Base-by-base conservation (phyloP, 1,140 invertebrate genomes). In the Cyphomyrmex costatus region DNA sequence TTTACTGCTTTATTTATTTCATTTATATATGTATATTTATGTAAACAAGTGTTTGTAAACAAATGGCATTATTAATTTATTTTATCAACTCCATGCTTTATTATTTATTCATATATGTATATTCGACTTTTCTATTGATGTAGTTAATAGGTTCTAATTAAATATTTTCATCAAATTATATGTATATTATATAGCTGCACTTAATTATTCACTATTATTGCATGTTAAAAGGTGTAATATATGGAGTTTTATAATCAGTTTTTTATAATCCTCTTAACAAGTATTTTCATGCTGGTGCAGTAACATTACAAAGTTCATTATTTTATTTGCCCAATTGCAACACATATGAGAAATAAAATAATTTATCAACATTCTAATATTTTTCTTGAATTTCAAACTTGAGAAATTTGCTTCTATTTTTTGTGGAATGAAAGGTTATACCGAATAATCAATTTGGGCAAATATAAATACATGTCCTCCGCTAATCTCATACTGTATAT, bases 391-490 rank as follows among this genome's bases (percentile, higher is more conserved):
- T 30, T 24, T 24, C 12, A 49, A 73, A 63, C 19, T 3, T 12
- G 61, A 21, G 24, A 80, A 36, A 49, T 19, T 33, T 46, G 19
- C 7, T 85, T 70, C 14, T 3, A 14, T 49, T 49, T 36, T 0
- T 42, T 24, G 19, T 46, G 24, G 7, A 16, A 88, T 58, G 49
- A 84, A 68, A 12, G 61, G 16, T 33, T 10, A 21, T 49, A 1
- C 24, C 58, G 73, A 74, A 76, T 88, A 88, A 89, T 83, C 63
- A 88, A 77, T 60, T 36, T 14, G 14, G 10, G 14, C 8, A 70
- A 70, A 66, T n/a, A 89, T 71, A 42, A 86, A 77, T 82, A 71
- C 24, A 8, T 58, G 46, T 49, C 24, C 65, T 73, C 27, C 68
- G 53, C 51, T 53, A 56, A 8, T 14, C 12, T 27, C 42, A 27